phyloP scores from a whole-genome alignment of 1,140 invertebrate species.

The Triops cancriformis region DNA sequence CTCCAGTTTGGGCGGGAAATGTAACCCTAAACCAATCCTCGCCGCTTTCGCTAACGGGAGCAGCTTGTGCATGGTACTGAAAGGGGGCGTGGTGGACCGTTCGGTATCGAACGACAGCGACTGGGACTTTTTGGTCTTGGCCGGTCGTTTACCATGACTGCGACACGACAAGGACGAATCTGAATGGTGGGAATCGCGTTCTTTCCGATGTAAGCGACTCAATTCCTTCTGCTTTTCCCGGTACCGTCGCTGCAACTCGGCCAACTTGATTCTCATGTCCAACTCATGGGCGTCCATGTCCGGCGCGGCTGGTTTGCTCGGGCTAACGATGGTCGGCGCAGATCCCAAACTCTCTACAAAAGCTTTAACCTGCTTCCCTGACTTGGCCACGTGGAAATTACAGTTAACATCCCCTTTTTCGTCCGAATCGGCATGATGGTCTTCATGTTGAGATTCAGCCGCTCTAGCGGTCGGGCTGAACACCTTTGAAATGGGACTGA shows the following conservation, averaged over 20 bases:
- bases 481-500: no score
- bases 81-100: neutral
- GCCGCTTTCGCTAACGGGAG: neutral
- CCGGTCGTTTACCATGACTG: neutral
- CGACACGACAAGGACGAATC: neutral
- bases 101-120: neutral
- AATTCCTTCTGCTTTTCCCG: slow-evolving; percentile 73
- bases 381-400: neutral
- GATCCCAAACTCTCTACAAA: neutral
- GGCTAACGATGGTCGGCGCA: neutral
- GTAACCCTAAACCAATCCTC: neutral
- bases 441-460: neutral
- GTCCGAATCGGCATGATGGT: slow-evolving; percentile 11
- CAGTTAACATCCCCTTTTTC: neutral
- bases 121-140: neutral
- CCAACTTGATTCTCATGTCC: slow-evolving; percentile 66
- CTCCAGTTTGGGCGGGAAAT: neutral
- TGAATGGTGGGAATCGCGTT: neutral
- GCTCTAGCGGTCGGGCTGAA: neutral
- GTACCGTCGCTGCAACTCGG: slow-evolving; percentile 69
- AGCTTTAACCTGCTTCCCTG: neutral
- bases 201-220: slow-evolving; percentile 25
- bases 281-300: slow-evolving; percentile 62
- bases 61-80: slow-evolving; percentile 14
- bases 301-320: neutral